These are phyloP conservation scores for Leucoraja ocellata DNA, from an alignment of 2,797 vertebrate genomes.

Conservation along the genomic window DNA sequence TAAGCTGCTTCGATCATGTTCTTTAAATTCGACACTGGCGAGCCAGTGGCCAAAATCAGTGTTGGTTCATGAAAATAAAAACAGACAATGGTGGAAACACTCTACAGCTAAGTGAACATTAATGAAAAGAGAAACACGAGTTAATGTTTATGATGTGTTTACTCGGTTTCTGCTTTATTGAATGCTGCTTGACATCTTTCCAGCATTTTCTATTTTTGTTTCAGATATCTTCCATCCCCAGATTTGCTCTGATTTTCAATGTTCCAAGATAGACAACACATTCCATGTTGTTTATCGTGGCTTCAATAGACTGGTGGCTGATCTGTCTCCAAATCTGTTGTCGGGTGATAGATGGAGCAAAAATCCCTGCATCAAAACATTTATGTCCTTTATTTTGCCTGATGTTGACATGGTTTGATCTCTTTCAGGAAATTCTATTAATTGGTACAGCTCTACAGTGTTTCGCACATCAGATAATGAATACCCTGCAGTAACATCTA, in stretches of 20 bases:
- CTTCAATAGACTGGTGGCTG: not conserved
- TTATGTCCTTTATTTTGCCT: not conserved
- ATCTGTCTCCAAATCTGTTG: not conserved
- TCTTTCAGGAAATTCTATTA: conserved; percentile 7
- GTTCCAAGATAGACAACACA: not conserved
- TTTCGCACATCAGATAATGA: not conserved
- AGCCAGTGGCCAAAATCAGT: not conserved
- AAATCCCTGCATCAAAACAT: not conserved
- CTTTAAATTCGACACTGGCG: not conserved
- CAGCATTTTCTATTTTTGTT: too few species aligned
- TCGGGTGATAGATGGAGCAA: not conserved
- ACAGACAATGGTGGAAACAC: too few species aligned
- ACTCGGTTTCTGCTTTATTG: too few species aligned
- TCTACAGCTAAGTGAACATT: too few species aligned
- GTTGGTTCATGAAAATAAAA: too few species aligned
- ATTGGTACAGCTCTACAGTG: not conserved
- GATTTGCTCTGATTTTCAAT: too few species aligned
- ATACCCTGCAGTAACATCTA: not conserved
- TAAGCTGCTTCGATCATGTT: not conserved
- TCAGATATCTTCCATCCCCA: too few species aligned
- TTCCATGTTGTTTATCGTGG: not conserved
- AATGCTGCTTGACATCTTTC: too few species aligned
- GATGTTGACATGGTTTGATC: not conserved
- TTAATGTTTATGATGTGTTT: too few species aligned
- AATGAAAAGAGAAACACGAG: too few species aligned